Percentiles rank a stretch among this genome's conserved stretches.
phyloP scores from a whole-genome alignment of 1,140 invertebrate genomes.

The Pseudomyrmex gracilis region DNA sequence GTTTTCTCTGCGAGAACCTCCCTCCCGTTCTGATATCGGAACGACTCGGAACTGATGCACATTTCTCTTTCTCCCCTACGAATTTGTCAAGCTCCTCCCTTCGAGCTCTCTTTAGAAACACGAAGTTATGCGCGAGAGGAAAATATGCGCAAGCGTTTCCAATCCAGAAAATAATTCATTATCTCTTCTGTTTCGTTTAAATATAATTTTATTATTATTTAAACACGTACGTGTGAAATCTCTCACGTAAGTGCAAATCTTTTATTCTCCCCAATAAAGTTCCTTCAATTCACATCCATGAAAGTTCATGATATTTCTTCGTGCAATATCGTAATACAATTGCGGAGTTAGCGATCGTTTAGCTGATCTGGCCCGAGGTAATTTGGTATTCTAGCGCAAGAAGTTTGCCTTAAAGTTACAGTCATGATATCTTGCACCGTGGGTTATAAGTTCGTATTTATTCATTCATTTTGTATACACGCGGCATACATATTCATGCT shows the following conservation, averaged over 20 bases:
- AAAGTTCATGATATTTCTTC: conserved; percentile 10
- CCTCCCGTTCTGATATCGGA: conserved; percentile 64
- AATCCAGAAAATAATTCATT: not conserved
- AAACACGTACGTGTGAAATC: not conserved
- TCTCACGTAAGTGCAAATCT: not conserved
- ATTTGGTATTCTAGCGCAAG: conserved; percentile 50
- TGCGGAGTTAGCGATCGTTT: conserved; percentile 56
- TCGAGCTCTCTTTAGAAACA: conserved; percentile 17
- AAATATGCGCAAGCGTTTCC: not conserved
- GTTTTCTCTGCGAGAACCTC: conserved; percentile 60
- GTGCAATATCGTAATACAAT: conserved; percentile 34
- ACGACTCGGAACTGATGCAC: conserved; percentile 63
- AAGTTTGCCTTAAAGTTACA: conserved; percentile 58
- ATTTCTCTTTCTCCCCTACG: conserved; percentile 68
- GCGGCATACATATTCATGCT: conserved; percentile 53
- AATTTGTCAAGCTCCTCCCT: conserved; percentile 63
- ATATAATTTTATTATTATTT: too few species aligned
- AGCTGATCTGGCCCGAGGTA: conserved; percentile 51
- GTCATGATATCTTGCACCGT: conserved; percentile 48
- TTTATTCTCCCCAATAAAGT: not conserved
- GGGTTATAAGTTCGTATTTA: conserved; percentile 58
- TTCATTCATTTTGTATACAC: conserved; percentile 62
- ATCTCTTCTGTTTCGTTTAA: conserved; percentile 19
- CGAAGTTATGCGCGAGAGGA: not conserved
- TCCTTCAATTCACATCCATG: not conserved